A percentile compares a stretch with the other conserved stretches of the same genome.
Conservation (phyloP, 2,113 vertebrate genomes). For the Paralichthys olivaceus region DNA sequence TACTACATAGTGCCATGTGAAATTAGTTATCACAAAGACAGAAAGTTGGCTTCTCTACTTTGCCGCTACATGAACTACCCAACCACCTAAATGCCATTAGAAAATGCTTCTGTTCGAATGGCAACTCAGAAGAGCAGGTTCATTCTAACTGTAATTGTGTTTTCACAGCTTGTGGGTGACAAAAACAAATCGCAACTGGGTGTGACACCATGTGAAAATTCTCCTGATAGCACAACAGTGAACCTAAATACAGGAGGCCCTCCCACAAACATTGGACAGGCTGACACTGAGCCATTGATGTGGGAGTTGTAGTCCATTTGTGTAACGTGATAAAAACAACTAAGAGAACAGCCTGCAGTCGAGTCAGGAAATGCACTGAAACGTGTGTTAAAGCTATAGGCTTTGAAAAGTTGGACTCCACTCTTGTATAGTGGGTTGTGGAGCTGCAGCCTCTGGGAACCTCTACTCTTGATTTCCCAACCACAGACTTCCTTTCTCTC, state of each 20-base stretch:
- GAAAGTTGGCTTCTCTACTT: slow-evolving; percentile 18
- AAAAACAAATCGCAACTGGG: slow-evolving; percentile 22
- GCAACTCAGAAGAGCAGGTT: not conserved
- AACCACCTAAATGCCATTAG: too few species aligned
- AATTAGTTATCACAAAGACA: slow-evolving; percentile 3
- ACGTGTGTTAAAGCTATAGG: slow-evolving; percentile 31
- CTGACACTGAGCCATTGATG: not conserved
- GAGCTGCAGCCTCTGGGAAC: slow-evolving; percentile 65
- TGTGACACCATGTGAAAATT: slow-evolving; percentile 24
- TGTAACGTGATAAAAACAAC: slow-evolving; percentile 8
- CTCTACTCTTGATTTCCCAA: slow-evolving; percentile 64
- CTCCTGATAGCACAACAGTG: slow-evolving; percentile 17
- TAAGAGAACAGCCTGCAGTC: slow-evolving; percentile 6
- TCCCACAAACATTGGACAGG: not conserved
- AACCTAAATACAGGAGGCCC: not conserved
- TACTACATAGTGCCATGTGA: slow-evolving; percentile 1
- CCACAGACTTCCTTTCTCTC: slow-evolving; percentile 71
- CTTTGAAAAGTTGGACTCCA: slow-evolving; percentile 16
- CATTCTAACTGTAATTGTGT: not conserved
- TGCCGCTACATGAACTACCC: not conserved
- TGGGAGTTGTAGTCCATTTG: not conserved
- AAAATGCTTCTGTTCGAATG: not conserved
- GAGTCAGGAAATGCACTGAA: not conserved
- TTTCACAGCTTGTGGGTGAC: slow-evolving; percentile 20
- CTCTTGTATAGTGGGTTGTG: slow-evolving; percentile 20